Evolutionary conservation across 2,113 vertebrate species (phyloP), one percentile per base, ranked within the genome.

Genomic region (Chunga burmeisteri): DNA sequence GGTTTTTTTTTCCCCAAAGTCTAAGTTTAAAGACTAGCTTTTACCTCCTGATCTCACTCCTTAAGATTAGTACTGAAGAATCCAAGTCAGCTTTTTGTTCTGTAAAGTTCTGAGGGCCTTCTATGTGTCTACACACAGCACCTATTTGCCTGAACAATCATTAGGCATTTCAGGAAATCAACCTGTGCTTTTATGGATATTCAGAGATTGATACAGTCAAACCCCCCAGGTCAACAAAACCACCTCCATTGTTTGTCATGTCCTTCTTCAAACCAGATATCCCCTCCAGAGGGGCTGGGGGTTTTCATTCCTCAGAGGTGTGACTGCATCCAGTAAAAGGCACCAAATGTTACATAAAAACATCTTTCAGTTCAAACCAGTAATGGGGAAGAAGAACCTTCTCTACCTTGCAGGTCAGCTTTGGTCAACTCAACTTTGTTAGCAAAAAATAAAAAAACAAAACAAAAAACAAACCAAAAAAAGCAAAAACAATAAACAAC

Each of bases 371-470:
- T 96, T 95, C 97, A 98, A 98, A 98, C 86, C 96, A 94, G 93
- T 93, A 98, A 98, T 66, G 96, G 98, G 97, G 77, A 98, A 97
- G 93, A 98, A 98, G 85, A 97, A 98, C 98, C 98, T 98, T 99
- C 98, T 99, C 99, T 99, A 99, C 99, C 99, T 99, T 99, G 99
- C 96, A 99, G 99, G 98, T 99, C 99, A 98, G 99, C 99, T 99
- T 99, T 99, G 99, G 99, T 99, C 98, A 99, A 99, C 97, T 98
- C 98, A 99, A 99, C 99, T 99, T 99, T 99, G 98, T 99, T 99
- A 98, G 98, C 97, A 97, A 98, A 97, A 98, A 96, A 98, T 10
- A 94, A 97, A 97, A 90, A 98, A 97, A 66, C 95, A 74, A 98
- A 97, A 97, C 97, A 98, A 97, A 98, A 97, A 94, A 97, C 10